Evolutionary conservation across 1,140 invertebrate genomes (phyloP).

Genomic region (Drosophila gunungcola): DNA sequence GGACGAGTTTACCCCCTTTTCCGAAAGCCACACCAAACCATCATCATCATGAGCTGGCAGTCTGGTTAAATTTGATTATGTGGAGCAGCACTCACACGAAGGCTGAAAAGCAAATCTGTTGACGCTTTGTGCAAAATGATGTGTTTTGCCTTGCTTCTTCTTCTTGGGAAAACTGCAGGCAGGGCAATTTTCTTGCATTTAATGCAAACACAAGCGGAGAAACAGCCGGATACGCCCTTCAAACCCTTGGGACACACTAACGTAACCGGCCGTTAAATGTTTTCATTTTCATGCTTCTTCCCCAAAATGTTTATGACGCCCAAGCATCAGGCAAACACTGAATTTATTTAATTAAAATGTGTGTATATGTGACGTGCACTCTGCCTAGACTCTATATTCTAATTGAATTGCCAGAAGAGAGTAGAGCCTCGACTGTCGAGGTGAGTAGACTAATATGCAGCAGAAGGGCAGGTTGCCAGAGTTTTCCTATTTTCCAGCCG

Average conservation of each 20-base stretch:
- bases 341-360: conserved; percentile 83
- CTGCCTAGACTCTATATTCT: conserved; percentile 59
- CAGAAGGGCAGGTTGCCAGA: not conserved
- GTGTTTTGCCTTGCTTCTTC: conserved; percentile 5
- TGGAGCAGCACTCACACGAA: conserved; percentile 35
- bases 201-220: conserved; percentile 59
- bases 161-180: conserved; percentile 27
- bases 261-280: conserved; percentile 73
- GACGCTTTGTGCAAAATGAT: conserved; percentile 57
- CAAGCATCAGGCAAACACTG: conserved; percentile 69
- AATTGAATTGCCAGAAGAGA: conserved; percentile 68
- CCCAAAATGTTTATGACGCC: conserved; percentile 73
- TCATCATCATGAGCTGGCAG: conserved; percentile 32
- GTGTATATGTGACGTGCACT: conserved; percentile 23
- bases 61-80: conserved; percentile 76
- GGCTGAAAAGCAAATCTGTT: conserved; percentile 62
- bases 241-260: conserved; percentile 33
- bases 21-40: conserved; percentile 16
- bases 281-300: conserved; percentile 66
- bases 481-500: conserved; percentile 9
- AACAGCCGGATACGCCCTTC: conserved; percentile 12
- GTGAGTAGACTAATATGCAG: conserved; percentile 57
- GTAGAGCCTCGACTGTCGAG: conserved; percentile 23
- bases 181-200: conserved; percentile 75
- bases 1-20: conserved; percentile 11